phyloP scores from a whole-genome alignment of 1,140 invertebrate species.

The Galleria mellonella region DNA sequence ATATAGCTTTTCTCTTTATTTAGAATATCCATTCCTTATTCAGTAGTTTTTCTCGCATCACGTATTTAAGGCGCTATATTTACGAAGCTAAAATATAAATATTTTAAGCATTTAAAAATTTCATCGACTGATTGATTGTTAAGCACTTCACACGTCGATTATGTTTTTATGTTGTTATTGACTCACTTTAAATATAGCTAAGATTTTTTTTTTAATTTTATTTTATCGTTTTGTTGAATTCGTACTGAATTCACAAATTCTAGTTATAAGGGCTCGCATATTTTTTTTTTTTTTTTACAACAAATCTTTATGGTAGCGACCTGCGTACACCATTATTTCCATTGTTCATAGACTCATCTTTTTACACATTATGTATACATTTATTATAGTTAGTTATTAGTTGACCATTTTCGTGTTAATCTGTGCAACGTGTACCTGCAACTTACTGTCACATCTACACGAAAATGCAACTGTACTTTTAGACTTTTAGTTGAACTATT shows the following conservation, averaged over 20 bases:
- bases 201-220: constrained; percentile 17
- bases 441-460: background rate
- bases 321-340: constrained; percentile 23
- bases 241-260: constrained; percentile 34
- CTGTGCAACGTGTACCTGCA: constrained; percentile 12
- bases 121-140: constrained; percentile 48
- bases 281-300: constrained; percentile 39
- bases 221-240: constrained; percentile 29
- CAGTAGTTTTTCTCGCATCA: constrained; percentile 44
- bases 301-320: constrained; percentile 44
- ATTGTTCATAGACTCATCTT: constrained; percentile 1
- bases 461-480: background rate
- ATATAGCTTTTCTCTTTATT: constrained; percentile 28
- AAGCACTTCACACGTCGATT: constrained; percentile 26
- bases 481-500: constrained; percentile 2
- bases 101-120: constrained; percentile 60
- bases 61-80: constrained; percentile 35
- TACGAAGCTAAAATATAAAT: constrained; percentile 37
- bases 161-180: constrained; percentile 24
- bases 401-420: background rate
- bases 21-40: constrained; percentile 66
- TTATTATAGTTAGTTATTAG: constrained; percentile 1
- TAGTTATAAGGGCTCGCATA: constrained; percentile 29
- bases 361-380: background rate
- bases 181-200: constrained; percentile 17